These are phyloP conservation scores for Mastacembelus armatus DNA, from an alignment of 2,797 vertebrate species.

Conservation along the genomic window DNA sequence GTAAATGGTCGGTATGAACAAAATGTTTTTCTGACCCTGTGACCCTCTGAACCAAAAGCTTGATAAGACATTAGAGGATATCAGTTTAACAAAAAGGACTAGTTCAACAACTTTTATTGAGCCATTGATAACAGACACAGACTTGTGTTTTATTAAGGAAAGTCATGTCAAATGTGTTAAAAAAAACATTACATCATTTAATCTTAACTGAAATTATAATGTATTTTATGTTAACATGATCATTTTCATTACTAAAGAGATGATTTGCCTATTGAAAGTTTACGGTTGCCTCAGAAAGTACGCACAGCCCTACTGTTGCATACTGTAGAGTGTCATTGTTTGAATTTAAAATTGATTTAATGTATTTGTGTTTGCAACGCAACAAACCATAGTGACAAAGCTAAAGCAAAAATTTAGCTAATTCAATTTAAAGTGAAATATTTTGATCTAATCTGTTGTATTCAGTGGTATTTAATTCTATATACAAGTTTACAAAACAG, in stretches of 20 bases:
- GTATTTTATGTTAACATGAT: not conserved
- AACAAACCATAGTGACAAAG: not conserved
- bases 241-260: too few relatives aligned
- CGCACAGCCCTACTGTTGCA: too few relatives aligned
- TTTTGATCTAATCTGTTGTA: too few relatives aligned
- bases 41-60: conserved; percentile 19
- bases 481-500: too few relatives aligned
- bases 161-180: too few relatives aligned
- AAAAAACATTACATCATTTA: not conserved
- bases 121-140: not conserved
- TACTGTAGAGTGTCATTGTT: too few relatives aligned
- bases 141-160: too few relatives aligned
- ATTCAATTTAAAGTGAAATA: too few relatives aligned
- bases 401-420: too few relatives aligned
- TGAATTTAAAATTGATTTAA: too few relatives aligned
- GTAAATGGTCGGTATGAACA: conserved; percentile 36
- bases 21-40: conserved; percentile 62
- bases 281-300: too few relatives aligned
- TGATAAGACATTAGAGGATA: conserved; percentile 38
- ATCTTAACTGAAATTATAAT: not conserved
- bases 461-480: too few relatives aligned
- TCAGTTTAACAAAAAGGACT: conserved; percentile 3
- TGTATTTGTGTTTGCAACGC: not conserved
- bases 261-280: not conserved
- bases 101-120: conserved; percentile 10